phyloP scores from a whole-genome alignment of 2,797 vertebrate species.

The Echeneis naucrates region DNA sequence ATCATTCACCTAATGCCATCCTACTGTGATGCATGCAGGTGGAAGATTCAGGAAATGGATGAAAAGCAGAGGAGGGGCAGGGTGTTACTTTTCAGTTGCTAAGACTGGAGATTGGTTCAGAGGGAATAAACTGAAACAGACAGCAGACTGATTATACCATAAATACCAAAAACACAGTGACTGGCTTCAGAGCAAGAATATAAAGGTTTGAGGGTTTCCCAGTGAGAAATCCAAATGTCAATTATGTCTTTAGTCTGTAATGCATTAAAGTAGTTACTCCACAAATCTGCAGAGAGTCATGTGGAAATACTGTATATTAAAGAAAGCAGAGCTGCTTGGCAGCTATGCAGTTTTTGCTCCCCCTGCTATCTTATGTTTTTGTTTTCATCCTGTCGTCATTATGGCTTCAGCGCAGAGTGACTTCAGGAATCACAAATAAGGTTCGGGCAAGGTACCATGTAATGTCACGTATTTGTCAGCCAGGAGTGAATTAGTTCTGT shows the following conservation, averaged over 20 bases:
- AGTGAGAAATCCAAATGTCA: constrained; percentile 10
- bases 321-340: constrained; percentile 32
- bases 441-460: not conserved
- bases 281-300: constrained; percentile 12
- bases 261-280: constrained; percentile 34
- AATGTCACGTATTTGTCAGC: not conserved
- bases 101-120: constrained; percentile 5
- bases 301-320: constrained; percentile 10
- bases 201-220: not conserved
- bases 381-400: constrained; percentile 12
- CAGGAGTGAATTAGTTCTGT: not conserved
- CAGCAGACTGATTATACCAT: not conserved
- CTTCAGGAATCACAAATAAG: constrained; percentile 22
- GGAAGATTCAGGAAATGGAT: constrained; percentile 41
- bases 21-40: constrained; percentile 54
- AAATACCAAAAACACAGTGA: constrained; percentile 6
- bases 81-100: not conserved
- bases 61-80: not conserved
- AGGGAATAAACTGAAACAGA: constrained; percentile 18
- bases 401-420: constrained; percentile 13
- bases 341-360: constrained; percentile 16
- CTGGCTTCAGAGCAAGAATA: not conserved
- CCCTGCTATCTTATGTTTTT: constrained; percentile 12
- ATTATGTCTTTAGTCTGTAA: constrained; percentile 16
- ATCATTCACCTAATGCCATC: constrained; percentile 58